Conservation (phyloP, 2,888 invertebrate species). For the Abscondita cerata region DNA sequence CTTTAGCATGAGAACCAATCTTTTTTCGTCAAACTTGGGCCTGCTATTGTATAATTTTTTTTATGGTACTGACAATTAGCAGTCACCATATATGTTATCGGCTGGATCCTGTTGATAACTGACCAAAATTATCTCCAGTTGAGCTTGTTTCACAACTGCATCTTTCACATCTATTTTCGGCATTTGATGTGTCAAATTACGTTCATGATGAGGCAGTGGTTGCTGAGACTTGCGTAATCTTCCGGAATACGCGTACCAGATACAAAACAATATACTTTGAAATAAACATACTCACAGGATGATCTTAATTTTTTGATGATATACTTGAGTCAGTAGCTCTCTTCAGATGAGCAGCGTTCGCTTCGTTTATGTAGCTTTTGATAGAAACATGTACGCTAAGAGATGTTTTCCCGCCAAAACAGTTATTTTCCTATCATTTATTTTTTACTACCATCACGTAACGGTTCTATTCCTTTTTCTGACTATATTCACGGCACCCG, state of each 20-base stretch:
- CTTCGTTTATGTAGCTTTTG: slow-evolving; percentile 16
- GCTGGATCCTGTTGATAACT: slow-evolving; percentile 16
- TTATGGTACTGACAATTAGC: slow-evolving; percentile 16
- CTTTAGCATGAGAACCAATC: slow-evolving; percentile 8
- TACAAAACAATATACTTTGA: slow-evolving; percentile 13
- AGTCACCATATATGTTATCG: slow-evolving; percentile 14
- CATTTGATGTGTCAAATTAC: slow-evolving; percentile 14
- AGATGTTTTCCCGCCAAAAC: neutral
- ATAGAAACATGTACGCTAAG: slow-evolving; percentile 12
- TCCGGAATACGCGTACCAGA: slow-evolving; percentile 14
- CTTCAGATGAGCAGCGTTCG: slow-evolving; percentile 16
- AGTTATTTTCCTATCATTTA: neutral
- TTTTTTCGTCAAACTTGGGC: slow-evolving; percentile 12
- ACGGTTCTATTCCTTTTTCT: neutral
- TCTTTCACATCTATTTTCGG: slow-evolving; percentile 10
- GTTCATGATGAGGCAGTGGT: slow-evolving; percentile 9
- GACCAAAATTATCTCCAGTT: slow-evolving; percentile 14
- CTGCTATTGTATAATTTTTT: slow-evolving; percentile 9
- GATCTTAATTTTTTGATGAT: slow-evolving; percentile 8
- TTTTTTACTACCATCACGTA: neutral
- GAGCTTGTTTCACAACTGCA: slow-evolving; percentile 14
- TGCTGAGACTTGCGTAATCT: slow-evolving; percentile 16
- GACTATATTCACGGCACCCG: neutral
- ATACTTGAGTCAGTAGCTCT: slow-evolving; percentile 13
- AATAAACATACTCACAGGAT: slow-evolving; percentile 12